These are phyloP conservation scores for Ispidina picta DNA, from an alignment of 2,797 vertebrate genomes.

Conservation along the genomic window DNA sequence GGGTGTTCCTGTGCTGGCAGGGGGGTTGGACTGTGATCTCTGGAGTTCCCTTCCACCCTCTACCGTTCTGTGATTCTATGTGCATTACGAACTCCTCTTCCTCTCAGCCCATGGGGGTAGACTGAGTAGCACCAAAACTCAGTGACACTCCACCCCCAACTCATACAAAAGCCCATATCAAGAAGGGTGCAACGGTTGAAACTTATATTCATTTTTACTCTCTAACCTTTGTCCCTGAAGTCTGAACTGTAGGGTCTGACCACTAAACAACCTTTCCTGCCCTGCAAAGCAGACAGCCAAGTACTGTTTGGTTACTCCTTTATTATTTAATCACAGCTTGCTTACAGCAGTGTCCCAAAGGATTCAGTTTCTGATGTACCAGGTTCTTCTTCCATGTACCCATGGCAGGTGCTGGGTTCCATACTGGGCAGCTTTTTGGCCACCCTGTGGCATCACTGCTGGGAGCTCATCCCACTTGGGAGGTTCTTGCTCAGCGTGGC, in stretches of 20 bases:
- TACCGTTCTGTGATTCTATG: no score
- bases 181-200: not conserved
- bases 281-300: not conserved
- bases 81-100: not conserved
- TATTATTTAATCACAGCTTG: not conserved
- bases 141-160: not conserved
- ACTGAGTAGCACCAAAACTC: not conserved
- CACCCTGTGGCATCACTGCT: not conserved
- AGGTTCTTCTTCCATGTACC: not conserved
- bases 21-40: no score
- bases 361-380: not conserved
- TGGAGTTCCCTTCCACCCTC: no score
- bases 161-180: not conserved
- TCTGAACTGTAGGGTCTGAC: accelerated
- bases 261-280: not conserved
- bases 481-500: not conserved
- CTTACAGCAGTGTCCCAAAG: not conserved
- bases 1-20: no score
- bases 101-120: not conserved
- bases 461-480: accelerated
- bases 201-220: accelerated
- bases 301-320: not conserved
- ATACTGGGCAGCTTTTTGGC: not conserved
- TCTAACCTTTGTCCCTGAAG: not conserved
- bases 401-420: accelerated